Conservation (phyloP, 2,113 vertebrate genomes). For the Myrmecophaga tridactyla region DNA sequence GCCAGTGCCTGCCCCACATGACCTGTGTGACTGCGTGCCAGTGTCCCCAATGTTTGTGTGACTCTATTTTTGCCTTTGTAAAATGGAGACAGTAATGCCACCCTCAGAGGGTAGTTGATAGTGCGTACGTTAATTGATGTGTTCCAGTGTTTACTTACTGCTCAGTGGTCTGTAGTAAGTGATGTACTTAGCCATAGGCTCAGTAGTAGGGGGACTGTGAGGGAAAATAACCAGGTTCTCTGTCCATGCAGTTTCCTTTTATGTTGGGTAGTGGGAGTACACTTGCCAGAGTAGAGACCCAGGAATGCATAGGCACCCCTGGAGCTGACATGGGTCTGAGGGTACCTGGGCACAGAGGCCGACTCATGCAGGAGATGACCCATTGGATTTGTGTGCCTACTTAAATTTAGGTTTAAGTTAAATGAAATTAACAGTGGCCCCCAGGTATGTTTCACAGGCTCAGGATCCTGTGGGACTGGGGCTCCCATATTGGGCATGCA, state of each 20-base stretch:
- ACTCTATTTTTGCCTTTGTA: background rate
- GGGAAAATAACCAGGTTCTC: background rate
- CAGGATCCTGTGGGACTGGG: background rate
- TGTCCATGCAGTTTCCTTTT: background rate
- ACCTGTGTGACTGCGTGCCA: background rate
- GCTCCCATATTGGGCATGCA: background rate
- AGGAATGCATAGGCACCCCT: accelerated
- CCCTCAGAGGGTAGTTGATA: background rate
- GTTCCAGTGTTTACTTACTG: background rate
- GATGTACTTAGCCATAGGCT: background rate
- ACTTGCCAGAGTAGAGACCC: accelerated
- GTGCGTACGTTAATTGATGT: background rate
- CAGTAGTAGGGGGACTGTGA: background rate
- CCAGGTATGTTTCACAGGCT: background rate
- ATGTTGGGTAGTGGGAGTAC: background rate
- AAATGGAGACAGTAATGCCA: background rate
- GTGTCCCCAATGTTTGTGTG: background rate
- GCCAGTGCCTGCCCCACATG: background rate
- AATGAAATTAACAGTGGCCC: background rate
- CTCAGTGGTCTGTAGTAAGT: background rate
- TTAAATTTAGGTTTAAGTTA: background rate
- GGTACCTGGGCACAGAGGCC: background rate
- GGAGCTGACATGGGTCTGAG: background rate
- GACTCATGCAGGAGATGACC: no score
- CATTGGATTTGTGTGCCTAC: background rate